These are phyloP conservation scores for Zaprionus inermis DNA, from an alignment of 1,140 invertebrate species.

Conservation along the genomic window DNA sequence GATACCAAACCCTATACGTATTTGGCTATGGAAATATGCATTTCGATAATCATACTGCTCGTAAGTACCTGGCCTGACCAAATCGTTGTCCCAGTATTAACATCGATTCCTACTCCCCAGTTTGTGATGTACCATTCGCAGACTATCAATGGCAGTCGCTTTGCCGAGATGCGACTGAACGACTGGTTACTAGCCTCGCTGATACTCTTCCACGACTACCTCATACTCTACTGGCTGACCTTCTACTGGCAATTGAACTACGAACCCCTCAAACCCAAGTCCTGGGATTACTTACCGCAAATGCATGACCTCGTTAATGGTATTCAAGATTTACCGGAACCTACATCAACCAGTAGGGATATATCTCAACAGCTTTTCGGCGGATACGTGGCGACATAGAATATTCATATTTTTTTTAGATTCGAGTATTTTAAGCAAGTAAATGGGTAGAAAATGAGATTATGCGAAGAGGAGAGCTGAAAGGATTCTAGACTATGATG, in stretches of 20 bases:
- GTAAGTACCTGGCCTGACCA: conserved; percentile 25
- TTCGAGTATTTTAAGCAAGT: too few relatives aligned
- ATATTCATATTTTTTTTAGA: too few relatives aligned
- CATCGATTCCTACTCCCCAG: conserved; percentile 17
- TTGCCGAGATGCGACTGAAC: conserved; percentile 67
- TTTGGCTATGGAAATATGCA: conserved; percentile 9
- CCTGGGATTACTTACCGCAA: too few relatives aligned
- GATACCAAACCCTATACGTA: neutral
- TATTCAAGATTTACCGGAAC: too few relatives aligned
- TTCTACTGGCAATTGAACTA: conserved; percentile 53
- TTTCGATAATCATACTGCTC: conserved; percentile 40
- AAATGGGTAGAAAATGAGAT: too few relatives aligned
- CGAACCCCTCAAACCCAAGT: conserved; percentile 14
- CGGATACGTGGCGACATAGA: too few relatives aligned
- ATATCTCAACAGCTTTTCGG: too few relatives aligned
- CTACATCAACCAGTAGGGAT: too few relatives aligned
- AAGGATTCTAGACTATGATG: too few relatives aligned
- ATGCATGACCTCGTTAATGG: too few relatives aligned
- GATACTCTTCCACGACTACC: conserved; percentile 70
- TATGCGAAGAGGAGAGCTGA: too few relatives aligned
- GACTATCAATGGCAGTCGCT: conserved; percentile 63
- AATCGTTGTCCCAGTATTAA: too few relatives aligned
- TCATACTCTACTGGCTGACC: conserved; percentile 63
- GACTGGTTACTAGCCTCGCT: conserved; percentile 58
- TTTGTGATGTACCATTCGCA: conserved; percentile 69